A percentile compares a stretch with the other conserved stretches of the same genome.
Evolutionary conservation across 2,888 invertebrate species (phyloP).

Genomic region (Geophilus truncorum): DNA sequence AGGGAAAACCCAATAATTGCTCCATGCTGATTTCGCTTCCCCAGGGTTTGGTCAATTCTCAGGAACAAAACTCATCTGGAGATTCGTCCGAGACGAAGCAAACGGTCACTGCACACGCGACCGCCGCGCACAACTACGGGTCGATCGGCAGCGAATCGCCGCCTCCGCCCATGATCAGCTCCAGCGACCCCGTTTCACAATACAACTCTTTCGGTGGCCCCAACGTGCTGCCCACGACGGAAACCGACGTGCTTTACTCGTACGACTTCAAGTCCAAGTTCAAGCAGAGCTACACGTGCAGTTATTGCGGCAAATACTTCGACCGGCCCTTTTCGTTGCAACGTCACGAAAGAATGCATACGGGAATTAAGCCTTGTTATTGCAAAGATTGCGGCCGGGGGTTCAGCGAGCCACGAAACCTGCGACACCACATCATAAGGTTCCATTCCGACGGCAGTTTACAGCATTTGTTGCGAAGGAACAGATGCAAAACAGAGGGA

Average conservation of each 20-base stretch:
- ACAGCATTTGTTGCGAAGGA: conserved; percentile 39
- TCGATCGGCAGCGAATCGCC: not conserved
- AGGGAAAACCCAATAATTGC: conserved; percentile 9
- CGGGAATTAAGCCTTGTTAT: conserved; percentile 47
- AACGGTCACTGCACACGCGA: not conserved
- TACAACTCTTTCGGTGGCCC: not conserved
- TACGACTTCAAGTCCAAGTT: conserved; percentile 33
- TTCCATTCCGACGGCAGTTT: conserved; percentile 44
- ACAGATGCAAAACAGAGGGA: conserved; percentile 34
- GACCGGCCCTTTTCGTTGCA: conserved; percentile 46
- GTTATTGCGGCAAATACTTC: conserved; percentile 47
- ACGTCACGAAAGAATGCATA: conserved; percentile 49
- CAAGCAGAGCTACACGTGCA: conserved; percentile 41
- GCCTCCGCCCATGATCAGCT: conserved; percentile 28
- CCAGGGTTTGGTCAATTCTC: conserved; percentile 1
- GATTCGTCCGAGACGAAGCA: not conserved
- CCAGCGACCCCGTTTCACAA: conserved; percentile 25
- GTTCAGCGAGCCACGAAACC: conserved; percentile 48
- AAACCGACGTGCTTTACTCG: conserved; percentile 12
- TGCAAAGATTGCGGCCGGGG: conserved; percentile 48
- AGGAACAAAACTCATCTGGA: conserved; percentile 25
- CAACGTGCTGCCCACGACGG: not conserved
- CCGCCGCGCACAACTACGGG: not conserved
- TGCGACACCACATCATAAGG: conserved; percentile 47
- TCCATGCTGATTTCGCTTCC: conserved; percentile 3